Evolutionary conservation across 1,140 invertebrate species (phyloP), one percentile per base, ranked within the genome.

Genomic region (Propsilocerus akamusi): DNA sequence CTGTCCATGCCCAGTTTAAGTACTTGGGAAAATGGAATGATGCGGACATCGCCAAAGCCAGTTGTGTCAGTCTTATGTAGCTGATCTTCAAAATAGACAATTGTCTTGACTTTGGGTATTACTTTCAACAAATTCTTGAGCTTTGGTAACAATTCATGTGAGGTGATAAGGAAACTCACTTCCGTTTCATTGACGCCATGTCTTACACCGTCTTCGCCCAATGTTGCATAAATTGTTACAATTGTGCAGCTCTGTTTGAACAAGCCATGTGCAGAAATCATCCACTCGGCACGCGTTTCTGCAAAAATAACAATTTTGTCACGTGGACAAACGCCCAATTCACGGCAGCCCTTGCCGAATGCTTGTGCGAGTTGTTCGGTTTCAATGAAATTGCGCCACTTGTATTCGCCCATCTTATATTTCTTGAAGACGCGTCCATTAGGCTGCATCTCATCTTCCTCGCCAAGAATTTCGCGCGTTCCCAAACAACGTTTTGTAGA

Each of bases 351-450:
- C 37, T 75, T 75, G 24, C 85, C 85, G 65, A 97, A 87, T 7
- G 20, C 7, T 41, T n/a, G 14, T 17, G 34, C 34, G 17, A 20
- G 14, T 2, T 69, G 64, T 56, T 89, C 82, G 25, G 94, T 78
- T 57, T 95, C 85, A 20, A 69, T 67, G 65, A 79, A 97, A 4
- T 81, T 83, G 50, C 83, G 78, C 94, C 94, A 99, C 53, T 80
- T 74, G 68, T 98, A 99, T 6, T 90, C 81, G 25, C 91, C 92
- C 76, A 95, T 82, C 59, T 86, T 85, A 68, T 90, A 86, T 77
- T 99, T 98, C 69, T 97, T 97, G 60, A 99, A 98, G 20, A 96
- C 75, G 60, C 87, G 78, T 41, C 95, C 95, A 67, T 96, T 94
- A 1, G 83, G 78, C 63, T 97, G 92, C 1, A 80, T 64, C 64